Conservation (phyloP, 2,888 invertebrate genomes). For the Hipparchia semele region DNA sequence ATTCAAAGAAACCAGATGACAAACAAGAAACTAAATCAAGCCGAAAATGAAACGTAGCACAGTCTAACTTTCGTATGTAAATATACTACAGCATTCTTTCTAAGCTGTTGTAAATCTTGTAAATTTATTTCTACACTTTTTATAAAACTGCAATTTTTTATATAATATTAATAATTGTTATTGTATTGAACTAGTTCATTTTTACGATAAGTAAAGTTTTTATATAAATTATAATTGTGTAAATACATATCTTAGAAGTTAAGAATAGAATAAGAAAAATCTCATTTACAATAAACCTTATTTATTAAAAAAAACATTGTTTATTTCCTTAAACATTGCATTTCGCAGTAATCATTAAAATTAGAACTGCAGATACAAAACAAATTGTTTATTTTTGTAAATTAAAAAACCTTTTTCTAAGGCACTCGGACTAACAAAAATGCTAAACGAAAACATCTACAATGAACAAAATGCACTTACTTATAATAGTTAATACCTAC, state of each 20-base stretch:
- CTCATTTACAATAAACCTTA: constrained; percentile 70
- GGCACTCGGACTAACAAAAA: constrained; percentile 4
- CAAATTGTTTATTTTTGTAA: constrained; percentile 11
- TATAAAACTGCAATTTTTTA: background rate
- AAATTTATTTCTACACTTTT: constrained; percentile 10
- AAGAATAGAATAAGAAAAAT: constrained; percentile 63
- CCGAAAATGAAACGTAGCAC: constrained; percentile 22
- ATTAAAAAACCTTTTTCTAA: constrained; percentile 14
- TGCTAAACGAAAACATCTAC: background rate
- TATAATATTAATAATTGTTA: background rate
- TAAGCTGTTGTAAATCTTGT: constrained; percentile 13
- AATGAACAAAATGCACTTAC: background rate
- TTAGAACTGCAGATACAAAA: constrained; percentile 4
- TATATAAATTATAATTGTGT: constrained; percentile 52
- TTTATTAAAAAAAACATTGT: constrained; percentile 64
- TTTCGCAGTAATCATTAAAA: constrained; percentile 24
- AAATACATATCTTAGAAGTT: constrained; percentile 60
- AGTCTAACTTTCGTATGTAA: background rate
- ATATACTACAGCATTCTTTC: background rate
- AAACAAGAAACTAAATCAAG: constrained; percentile 45
- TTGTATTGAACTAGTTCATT: constrained; percentile 11
- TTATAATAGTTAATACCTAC: too few relatives aligned
- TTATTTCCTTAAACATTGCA: constrained; percentile 31
- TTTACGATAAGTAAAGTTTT: background rate
- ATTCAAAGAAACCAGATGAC: constrained; percentile 42